Evolutionary conservation across 1,140 invertebrate species (phyloP).

Genomic region (Antheraea mylitta): DNA sequence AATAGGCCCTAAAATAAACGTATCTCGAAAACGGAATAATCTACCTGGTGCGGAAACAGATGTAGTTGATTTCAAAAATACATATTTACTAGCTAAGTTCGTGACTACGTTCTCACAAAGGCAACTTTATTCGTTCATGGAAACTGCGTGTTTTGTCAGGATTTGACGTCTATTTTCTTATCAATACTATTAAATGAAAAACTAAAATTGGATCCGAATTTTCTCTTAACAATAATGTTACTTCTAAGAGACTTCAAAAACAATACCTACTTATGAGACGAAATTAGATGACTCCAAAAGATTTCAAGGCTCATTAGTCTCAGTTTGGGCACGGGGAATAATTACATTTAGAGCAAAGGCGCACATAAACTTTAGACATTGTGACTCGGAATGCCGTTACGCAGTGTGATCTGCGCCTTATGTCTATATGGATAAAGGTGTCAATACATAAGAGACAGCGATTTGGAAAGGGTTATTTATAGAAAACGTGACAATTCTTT

Average conservation of each 20-base stretch:
- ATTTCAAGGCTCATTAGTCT: slow-evolving; percentile 4
- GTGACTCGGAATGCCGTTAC: slow-evolving; percentile 44
- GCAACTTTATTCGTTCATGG: no score
- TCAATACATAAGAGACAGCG: background rate
- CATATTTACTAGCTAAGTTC: no score
- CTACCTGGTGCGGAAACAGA: no score
- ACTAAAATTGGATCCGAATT: background rate
- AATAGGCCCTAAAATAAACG: background rate
- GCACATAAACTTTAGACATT: slow-evolving; percentile 38
- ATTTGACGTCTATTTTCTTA: no score
- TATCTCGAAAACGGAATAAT: background rate
- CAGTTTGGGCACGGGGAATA: background rate
- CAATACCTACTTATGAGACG: background rate
- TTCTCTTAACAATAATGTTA: background rate
- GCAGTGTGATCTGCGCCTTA: slow-evolving; percentile 41
- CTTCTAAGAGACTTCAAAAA: background rate
- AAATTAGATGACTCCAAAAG: background rate
- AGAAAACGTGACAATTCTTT: no score
- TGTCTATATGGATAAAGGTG: slow-evolving; percentile 21
- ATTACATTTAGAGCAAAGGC: slow-evolving; percentile 18
- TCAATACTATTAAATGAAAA: no score
- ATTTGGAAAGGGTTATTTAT: background rate
- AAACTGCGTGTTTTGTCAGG: no score
- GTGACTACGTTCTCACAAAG: no score
- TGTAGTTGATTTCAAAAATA: no score